These are phyloP conservation scores for Podocnemis expansa DNA, from an alignment of 2,113 vertebrate genomes.

Conservation along the genomic window DNA sequence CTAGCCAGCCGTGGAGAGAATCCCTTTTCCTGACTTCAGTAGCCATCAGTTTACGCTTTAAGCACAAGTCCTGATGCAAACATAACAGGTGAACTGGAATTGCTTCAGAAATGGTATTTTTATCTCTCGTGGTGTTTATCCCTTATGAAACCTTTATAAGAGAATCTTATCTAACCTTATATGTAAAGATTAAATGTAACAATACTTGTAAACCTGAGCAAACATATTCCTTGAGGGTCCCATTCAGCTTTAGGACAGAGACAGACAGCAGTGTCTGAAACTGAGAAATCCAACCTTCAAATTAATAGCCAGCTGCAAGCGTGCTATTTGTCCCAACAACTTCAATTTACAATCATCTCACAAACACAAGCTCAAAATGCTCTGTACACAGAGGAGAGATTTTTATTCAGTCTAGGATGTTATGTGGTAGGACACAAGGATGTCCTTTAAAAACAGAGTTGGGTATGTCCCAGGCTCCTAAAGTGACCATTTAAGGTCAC, in stretches of 20 bases:
- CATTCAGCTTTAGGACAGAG: background rate
- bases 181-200: background rate
- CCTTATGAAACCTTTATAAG: background rate
- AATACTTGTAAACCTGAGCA: fast-evolving
- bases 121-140: background rate
- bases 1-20: background rate
- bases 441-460: background rate
- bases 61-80: background rate
- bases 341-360: background rate
- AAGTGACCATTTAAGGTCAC: background rate
- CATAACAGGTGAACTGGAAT: background rate
- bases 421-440: background rate
- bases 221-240: fast-evolving
- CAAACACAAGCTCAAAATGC: fast-evolving
- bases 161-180: background rate
- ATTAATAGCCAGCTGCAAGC: background rate
- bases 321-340: background rate
- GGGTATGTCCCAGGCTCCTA: fast-evolving
- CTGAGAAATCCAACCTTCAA: background rate
- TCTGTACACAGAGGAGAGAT: background rate
- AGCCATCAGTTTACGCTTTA: background rate
- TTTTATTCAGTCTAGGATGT: fast-evolving
- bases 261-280: background rate
- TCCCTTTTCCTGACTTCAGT: background rate
- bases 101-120: background rate